Base-by-base conservation (phyloP, 2,797 vertebrate species). In the Peromyscus aztecus region DNA sequence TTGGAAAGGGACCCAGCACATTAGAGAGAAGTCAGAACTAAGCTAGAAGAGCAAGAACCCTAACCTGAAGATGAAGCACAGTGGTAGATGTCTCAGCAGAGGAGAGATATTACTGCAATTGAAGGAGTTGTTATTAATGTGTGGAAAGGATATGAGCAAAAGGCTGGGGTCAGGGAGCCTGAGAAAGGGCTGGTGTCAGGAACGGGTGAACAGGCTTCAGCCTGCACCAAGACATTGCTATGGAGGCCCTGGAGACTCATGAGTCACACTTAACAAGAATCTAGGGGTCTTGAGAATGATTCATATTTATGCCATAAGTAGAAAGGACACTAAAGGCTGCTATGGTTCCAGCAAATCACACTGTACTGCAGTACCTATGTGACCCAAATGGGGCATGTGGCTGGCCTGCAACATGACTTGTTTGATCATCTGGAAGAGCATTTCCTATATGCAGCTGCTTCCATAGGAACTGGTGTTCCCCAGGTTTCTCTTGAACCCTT, bases 71-170 rank as follows among this genome's bases (percentile, higher is more conserved):
- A 27, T 55, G 21, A 69, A 69, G 12, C 34, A 37, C 34, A 55
- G 34, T 71, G 2, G 2, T 55, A 57, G 49, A n/a, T 24, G 21
- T 14, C 4, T 24, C 12, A 34, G n/a, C 40, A 75, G 8, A 8
- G 12, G 7, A 63, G 4, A 27, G 12, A 46, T 10, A 2, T 12
- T 21, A 46, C 0, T 43, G 13, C 37, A 23, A 11, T 34, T 46
- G 31, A 61, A 75, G 55, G 24, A 14, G 2, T 5, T 76, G 23
- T 40, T 27, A 52, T 6, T 24, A 31, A 13, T 1, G 6, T 21
- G 3, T 2, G 6, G 0, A 8, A 4, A n/a, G 6, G 10, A 46
- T 2, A 4, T 2, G 17, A 37, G 88, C 24, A 2, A 0, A 19
- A 89, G 63, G 13, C 87, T 31, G 6, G 57, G 37, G 40, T 19